Evolutionary conservation across 2,113 vertebrate genomes (phyloP).

Genomic region (Sinocyclocheilus rhinocerous): DNA sequence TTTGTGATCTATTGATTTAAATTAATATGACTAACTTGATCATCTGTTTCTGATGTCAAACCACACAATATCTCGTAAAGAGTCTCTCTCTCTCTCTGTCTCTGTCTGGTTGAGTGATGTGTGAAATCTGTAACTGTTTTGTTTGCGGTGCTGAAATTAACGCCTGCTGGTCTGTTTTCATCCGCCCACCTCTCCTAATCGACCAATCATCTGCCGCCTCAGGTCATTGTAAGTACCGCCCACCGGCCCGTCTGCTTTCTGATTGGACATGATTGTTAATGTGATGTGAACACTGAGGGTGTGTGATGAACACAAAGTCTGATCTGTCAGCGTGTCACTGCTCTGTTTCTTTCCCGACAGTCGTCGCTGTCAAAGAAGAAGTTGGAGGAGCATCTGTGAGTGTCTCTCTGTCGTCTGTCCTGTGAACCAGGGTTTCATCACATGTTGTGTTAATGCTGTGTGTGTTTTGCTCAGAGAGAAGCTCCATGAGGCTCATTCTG

Average conservation of each 20-base stretch:
- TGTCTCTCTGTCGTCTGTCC: conserved; percentile 45
- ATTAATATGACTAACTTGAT: neutral
- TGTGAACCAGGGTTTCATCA: neutral
- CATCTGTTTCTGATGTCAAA: neutral
- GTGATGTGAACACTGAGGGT: neutral
- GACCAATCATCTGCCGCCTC: conserved; percentile 67
- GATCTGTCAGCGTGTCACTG: neutral
- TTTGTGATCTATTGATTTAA: neutral
- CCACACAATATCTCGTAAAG: neutral
- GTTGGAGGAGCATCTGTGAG: conserved; percentile 90
- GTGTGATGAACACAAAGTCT: too few species aligned
- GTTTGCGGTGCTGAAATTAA: conserved; percentile 77
- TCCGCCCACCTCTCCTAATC: conserved; percentile 46
- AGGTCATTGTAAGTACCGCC: conserved; percentile 80
- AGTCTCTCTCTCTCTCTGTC: neutral
- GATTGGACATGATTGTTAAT: conserved; percentile 62
- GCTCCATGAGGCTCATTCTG: conserved; percentile 85
- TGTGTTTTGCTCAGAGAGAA: conserved; percentile 77
- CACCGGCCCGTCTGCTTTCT: conserved; percentile 61
- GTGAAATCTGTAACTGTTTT: conserved; percentile 60
- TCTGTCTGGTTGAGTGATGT: conserved; percentile 46
- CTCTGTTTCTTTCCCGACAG: conserved; percentile 62
- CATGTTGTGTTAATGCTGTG: neutral
- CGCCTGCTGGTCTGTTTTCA: conserved; percentile 69
- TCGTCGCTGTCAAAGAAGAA: conserved; percentile 86